Percentiles rank a stretch among this genome's conserved stretches.
These are phyloP conservation scores for Diaprepes abbreviatus DNA, from an alignment of 2,888 invertebrate genomes.

Conservation along the genomic window DNA sequence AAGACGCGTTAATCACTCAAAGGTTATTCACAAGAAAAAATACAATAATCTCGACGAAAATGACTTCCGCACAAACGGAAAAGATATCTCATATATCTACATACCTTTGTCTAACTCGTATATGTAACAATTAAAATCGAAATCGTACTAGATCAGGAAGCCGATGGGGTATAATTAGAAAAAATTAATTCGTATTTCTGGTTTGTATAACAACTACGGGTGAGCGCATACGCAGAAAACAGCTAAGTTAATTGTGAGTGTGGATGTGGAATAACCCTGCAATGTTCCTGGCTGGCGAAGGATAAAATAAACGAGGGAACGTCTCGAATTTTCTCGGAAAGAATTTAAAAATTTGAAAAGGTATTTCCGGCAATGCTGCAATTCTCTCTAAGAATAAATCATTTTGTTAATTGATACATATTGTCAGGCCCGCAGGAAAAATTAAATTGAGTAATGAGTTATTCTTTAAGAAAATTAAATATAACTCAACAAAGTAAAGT, in stretches of 20 bases:
- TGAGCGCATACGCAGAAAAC: constrained; percentile 9
- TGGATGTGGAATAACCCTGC: background rate
- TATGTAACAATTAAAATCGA: background rate
- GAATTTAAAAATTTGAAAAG: background rate
- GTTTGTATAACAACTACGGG: background rate
- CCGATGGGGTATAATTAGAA: background rate
- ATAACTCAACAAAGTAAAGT: too few species aligned
- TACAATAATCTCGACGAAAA: background rate
- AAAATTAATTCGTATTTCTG: background rate
- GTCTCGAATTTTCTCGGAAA: background rate
- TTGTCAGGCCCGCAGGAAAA: too few species aligned
- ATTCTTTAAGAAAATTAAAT: too few species aligned
- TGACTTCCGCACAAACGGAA: background rate
- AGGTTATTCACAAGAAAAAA: background rate
- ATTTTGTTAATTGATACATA: too few species aligned
- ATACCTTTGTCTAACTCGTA: background rate
- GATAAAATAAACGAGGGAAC: background rate
- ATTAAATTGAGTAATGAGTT: too few species aligned
- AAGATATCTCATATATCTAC: constrained; percentile 6
- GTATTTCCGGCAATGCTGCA: background rate
- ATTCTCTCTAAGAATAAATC: too few species aligned
- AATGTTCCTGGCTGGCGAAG: background rate
- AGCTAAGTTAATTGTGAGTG: constrained; percentile 14
- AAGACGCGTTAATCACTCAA: too few species aligned
- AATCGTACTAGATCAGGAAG: background rate